Evolutionary conservation across 2,113 vertebrate species (phyloP).

Genomic region (Microcebus jonahi): DNA sequence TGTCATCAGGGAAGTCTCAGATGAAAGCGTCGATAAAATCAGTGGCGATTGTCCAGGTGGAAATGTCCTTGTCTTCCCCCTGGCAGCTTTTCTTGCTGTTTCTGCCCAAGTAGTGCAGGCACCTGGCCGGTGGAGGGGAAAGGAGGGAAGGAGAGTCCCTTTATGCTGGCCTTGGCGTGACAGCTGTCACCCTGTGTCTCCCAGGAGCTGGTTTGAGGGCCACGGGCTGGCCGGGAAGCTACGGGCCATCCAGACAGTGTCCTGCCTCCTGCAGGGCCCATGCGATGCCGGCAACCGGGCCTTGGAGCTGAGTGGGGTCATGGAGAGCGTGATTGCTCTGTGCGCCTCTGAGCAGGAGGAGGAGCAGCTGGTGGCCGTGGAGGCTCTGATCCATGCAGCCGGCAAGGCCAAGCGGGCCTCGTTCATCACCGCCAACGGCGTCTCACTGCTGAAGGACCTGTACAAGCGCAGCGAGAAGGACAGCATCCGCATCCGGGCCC

Average conservation of each 20-base stretch:
- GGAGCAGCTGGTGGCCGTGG: constrained; percentile 96
- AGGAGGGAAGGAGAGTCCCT: background rate
- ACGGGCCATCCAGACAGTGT: constrained; percentile 94
- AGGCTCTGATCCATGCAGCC: constrained; percentile 95
- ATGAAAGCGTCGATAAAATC: background rate
- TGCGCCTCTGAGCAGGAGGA: constrained; percentile 91
- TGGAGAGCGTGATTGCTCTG: constrained; percentile 93
- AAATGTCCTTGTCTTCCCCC: too few species aligned
- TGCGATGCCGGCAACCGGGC: constrained; percentile 93
- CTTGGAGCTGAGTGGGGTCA: constrained; percentile 95
- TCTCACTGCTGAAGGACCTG: constrained; percentile 96
- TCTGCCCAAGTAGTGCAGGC: background rate
- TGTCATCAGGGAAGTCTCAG: fast-evolving
- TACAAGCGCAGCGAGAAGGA: constrained; percentile 96
- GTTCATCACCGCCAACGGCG: constrained; percentile 96
- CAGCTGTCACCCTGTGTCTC: constrained; percentile 4
- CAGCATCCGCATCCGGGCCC: constrained; percentile 95
- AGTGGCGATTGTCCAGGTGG: fast-evolving
- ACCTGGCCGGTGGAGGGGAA: background rate
- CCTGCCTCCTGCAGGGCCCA: constrained; percentile 96
- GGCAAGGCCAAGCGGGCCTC: constrained; percentile 97
- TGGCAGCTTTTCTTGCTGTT: background rate
- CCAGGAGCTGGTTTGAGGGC: constrained; percentile 91
- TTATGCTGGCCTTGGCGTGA: background rate
- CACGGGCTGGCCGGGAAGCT: constrained; percentile 89